phyloP scores from a whole-genome alignment of 2,113 vertebrate species.

The Lagopus muta region DNA sequence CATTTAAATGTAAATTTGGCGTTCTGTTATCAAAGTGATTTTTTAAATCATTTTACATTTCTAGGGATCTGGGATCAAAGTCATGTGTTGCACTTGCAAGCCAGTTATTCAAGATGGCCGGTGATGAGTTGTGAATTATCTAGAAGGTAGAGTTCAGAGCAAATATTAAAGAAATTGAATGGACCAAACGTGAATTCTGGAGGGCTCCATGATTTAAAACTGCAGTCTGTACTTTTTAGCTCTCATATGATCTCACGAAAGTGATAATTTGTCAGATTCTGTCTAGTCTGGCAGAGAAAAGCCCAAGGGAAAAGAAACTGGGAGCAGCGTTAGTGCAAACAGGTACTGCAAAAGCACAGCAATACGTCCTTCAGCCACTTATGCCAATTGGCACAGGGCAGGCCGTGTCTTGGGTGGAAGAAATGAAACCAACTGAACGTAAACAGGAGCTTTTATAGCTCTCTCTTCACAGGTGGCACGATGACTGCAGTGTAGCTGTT shows the following conservation, averaged over 20 bases:
- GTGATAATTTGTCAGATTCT: not conserved
- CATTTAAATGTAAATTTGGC: conserved; percentile 76
- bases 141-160: not conserved
- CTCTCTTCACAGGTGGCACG: accelerated
- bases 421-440: not conserved
- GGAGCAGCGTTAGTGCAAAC: not conserved
- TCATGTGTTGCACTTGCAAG: conserved; percentile 36
- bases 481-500: not conserved
- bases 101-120: conserved; percentile 14
- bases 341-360: not conserved
- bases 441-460: not conserved
- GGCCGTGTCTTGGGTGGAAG: not conserved
- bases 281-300: not conserved
- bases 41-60: conserved; percentile 62
- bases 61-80: conserved; percentile 54
- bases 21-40: conserved; percentile 56
- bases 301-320: not conserved
- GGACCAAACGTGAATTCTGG: not conserved
- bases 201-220: not conserved
- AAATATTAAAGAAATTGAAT: not conserved
- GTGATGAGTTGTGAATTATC: not conserved
- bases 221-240: not conserved
- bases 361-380: not conserved
- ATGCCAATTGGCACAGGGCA: accelerated
- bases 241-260: not conserved